These are phyloP conservation scores for Dolichotis patagonum DNA, from an alignment of 2,113 vertebrate species.

Conservation along the genomic window DNA sequence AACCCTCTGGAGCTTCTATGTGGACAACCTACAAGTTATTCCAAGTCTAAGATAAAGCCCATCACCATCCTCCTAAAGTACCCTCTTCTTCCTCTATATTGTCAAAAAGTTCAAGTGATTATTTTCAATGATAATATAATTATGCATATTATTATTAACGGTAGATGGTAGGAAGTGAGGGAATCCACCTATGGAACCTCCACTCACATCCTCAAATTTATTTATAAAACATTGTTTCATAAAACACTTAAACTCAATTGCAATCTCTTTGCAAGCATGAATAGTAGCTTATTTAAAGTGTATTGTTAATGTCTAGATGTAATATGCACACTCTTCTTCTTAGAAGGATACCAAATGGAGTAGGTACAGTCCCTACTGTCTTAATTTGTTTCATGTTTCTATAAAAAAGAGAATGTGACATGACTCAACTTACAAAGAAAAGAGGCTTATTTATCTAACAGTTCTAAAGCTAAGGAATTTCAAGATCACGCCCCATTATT, in stretches of 20 bases:
- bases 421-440: not conserved
- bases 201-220: not conserved
- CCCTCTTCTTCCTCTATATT: not conserved
- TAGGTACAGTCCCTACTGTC: not conserved
- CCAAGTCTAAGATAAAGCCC: not conserved
- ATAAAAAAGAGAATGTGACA: not conserved
- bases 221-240: not conserved
- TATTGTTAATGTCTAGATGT: not conserved
- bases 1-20: not conserved
- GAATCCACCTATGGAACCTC: not conserved
- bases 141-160: not conserved
- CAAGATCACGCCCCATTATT: not conserved
- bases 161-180: not conserved
- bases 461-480: not conserved
- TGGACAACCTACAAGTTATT: not conserved
- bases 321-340: not conserved
- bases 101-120: not conserved
- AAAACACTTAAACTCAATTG: not conserved
- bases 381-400: not conserved
- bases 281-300: not conserved
- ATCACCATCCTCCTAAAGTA: not conserved
- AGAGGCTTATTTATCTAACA: not conserved
- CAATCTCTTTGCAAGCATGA: not conserved
- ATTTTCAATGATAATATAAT: not conserved
- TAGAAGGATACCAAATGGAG: not conserved